A percentile compares a stretch with the other conserved stretches of the same genome.
Evolutionary conservation across 2,113 vertebrate species (phyloP).

Genomic region (Spea multiplicata): DNA sequence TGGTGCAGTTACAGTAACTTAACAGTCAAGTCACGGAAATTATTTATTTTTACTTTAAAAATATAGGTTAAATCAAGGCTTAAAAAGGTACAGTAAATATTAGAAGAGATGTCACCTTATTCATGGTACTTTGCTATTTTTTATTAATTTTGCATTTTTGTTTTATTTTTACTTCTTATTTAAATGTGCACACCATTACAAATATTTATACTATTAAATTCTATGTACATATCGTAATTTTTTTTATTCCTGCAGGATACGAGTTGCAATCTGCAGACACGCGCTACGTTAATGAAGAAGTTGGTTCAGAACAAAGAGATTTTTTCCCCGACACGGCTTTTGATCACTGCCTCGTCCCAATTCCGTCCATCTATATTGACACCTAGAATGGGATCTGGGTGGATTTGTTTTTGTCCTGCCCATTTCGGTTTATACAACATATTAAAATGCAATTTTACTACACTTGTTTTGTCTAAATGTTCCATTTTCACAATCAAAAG

Average conservation of each 20-base stretch:
- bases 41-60: too few species aligned
- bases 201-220: background rate
- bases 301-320: conserved; percentile 80
- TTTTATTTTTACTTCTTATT: background rate
- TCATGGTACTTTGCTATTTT: background rate
- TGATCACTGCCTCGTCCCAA: conserved; percentile 89
- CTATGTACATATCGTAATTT: background rate
- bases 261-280: conserved; percentile 70
- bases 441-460: background rate
- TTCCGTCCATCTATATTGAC: conserved; percentile 91
- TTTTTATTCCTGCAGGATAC: conserved; percentile 70
- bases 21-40: too few species aligned
- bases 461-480: background rate
- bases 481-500: background rate
- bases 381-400: conserved; percentile 67
- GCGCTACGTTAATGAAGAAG: conserved; percentile 70
- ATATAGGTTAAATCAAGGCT: too few species aligned
- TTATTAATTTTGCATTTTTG: background rate
- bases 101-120: too few species aligned
- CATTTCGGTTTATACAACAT: background rate
- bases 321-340: conserved; percentile 91
- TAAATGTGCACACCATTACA: background rate
- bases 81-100: too few species aligned
- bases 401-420: background rate
- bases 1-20: too few species aligned